phyloP scores from a whole-genome alignment of 2,888 invertebrate genomes.

The Sarcophaga carnaria region DNA sequence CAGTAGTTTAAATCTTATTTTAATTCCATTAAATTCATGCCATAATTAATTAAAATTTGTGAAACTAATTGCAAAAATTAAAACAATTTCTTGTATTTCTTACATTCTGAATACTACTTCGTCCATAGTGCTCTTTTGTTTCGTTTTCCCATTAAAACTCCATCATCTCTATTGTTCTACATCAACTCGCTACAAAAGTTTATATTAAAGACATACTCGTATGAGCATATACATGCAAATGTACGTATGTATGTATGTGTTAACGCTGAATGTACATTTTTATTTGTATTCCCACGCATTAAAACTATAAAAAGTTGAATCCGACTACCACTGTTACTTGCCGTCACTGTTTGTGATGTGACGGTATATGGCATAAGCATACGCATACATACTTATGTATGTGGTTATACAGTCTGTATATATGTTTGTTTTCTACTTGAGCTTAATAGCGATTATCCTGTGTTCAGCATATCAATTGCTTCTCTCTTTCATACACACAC shows the following conservation, averaged over 20 bases:
- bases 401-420: conserved; percentile 7
- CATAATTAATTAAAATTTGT: no score
- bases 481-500: conserved; percentile 41
- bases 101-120: no score
- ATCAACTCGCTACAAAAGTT: no score
- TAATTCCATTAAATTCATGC: no score
- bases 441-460: conserved; percentile 67
- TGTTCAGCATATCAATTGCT: conserved; percentile 69
- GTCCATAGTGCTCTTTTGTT: no score
- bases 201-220: no score
- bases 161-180: no score
- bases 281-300: conserved; percentile 55
- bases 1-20: neutral
- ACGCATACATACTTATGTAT: neutral
- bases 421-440: conserved; percentile 54
- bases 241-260: neutral
- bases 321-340: conserved; percentile 20
- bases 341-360: conserved; percentile 31
- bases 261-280: conserved; percentile 18
- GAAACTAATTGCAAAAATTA: no score
- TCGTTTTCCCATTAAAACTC: no score
- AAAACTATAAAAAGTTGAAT: conserved; percentile 57
- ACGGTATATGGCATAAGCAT: neutral
- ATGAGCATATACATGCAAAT: neutral
- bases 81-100: no score